phyloP scores from a whole-genome alignment of 1,140 invertebrate genomes.

The Drosophila kanapiae region DNA sequence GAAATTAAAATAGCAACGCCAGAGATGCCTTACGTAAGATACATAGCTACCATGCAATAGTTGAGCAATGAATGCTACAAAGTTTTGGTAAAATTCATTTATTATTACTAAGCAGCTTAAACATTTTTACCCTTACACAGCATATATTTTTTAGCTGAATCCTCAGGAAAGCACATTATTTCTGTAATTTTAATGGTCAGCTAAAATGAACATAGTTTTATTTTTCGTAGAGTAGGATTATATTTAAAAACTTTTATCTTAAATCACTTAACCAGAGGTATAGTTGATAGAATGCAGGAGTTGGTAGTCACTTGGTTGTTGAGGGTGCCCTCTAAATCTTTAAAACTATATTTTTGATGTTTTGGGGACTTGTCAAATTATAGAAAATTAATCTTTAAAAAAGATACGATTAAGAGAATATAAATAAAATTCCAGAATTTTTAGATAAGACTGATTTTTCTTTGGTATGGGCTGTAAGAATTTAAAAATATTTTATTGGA shows the following conservation, averaged over 20 bases:
- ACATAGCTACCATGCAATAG: background rate
- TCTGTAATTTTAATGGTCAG: background rate
- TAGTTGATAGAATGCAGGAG: too few species aligned
- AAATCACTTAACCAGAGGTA: too few species aligned
- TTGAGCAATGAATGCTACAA: slow-evolving; percentile 33
- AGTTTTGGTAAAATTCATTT: background rate
- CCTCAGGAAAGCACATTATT: background rate
- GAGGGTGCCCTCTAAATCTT: too few species aligned
- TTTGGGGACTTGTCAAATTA: too few species aligned
- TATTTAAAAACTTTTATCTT: too few species aligned
- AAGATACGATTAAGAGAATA: too few species aligned
- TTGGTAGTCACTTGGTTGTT: too few species aligned
- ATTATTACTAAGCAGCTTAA: background rate
- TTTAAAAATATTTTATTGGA: slow-evolving; percentile 3
- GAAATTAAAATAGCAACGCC: slow-evolving; percentile 66
- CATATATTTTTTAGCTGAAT: background rate
- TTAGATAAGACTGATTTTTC: background rate
- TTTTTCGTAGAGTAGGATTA: too few species aligned
- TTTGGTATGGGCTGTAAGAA: background rate
- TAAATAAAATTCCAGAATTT: too few species aligned
- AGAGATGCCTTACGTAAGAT: slow-evolving; percentile 19
- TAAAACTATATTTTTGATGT: too few species aligned
- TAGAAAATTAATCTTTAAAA: too few species aligned
- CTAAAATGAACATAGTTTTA: background rate
- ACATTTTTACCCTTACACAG: too few species aligned